These are phyloP conservation scores for Orussus abietinus DNA, from an alignment of 1,140 invertebrate species.

Conservation along the genomic window DNA sequence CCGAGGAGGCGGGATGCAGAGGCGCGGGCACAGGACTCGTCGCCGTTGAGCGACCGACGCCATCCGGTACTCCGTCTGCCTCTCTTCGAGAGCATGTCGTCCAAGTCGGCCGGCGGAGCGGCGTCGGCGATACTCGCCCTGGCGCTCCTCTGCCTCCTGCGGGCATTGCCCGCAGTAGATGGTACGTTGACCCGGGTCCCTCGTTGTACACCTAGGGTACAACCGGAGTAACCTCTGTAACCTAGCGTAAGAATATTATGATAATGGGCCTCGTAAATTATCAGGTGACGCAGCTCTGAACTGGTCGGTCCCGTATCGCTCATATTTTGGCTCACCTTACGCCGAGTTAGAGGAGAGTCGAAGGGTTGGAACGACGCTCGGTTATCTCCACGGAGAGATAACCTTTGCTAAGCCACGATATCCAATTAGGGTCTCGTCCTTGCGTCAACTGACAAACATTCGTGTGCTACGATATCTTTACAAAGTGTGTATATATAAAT, in stretches of 20 bases:
- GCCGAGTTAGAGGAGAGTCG: constrained; percentile 6
- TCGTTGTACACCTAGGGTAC: not conserved
- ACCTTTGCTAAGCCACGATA: too few species aligned
- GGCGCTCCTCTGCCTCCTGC: constrained; percentile 30
- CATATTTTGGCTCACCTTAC: constrained; percentile 4
- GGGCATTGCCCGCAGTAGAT: constrained; percentile 26
- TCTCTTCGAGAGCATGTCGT: too few species aligned
- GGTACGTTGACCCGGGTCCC: constrained; percentile 23
- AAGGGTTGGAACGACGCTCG: constrained; percentile 1
- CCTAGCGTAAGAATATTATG: not conserved
- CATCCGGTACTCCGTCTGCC: too few species aligned
- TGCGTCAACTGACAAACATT: too few species aligned
- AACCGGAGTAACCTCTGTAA: not conserved
- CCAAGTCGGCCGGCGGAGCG: too few species aligned
- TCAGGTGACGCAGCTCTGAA: constrained; percentile 6
- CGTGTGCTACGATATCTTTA: too few species aligned
- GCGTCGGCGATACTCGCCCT: constrained; percentile 32
- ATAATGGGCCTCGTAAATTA: not conserved
- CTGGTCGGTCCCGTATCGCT: constrained; percentile 5
- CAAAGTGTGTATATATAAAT: too few species aligned
- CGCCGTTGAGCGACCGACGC: too few species aligned
- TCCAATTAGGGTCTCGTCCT: too few species aligned
- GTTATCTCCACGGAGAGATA: not conserved
- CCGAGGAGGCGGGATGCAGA: too few species aligned
- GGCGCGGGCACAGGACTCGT: too few species aligned